A percentile compares a stretch with the other conserved stretches of the same genome.
Conservation (phyloP, 2,888 invertebrate species). For the Cyclophora albipunctata region DNA sequence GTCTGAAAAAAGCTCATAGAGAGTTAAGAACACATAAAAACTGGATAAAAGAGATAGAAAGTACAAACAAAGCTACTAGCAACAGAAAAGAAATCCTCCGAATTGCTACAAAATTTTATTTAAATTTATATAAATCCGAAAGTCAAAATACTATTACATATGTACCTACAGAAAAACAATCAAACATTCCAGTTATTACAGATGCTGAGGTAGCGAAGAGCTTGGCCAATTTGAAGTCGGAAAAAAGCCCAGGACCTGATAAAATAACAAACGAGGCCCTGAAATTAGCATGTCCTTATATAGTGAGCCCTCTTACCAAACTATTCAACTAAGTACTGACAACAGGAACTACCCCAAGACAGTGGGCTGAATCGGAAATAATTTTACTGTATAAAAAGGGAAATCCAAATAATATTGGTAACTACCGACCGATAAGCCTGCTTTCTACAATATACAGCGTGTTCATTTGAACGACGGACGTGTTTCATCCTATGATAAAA, state of each 20-base stretch:
- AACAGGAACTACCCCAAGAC: neutral
- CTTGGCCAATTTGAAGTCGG: slow-evolving; percentile 12
- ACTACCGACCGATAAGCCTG: slow-evolving; percentile 14
- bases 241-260: slow-evolving; percentile 17
- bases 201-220: slow-evolving; percentile 8
- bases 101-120: slow-evolving; percentile 4
- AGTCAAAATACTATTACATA: neutral
- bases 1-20: slow-evolving; percentile 6
- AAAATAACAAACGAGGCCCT: slow-evolving; percentile 16
- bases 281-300: slow-evolving; percentile 9
- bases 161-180: neutral
- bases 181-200: neutral
- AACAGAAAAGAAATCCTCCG: slow-evolving; percentile 7
- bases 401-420: slow-evolving; percentile 8
- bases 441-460: slow-evolving; percentile 5
- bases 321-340: slow-evolving; percentile 8
- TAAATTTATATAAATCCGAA: neutral
- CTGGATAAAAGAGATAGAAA: slow-evolving; percentile 9
- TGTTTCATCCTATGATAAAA: too few relatives aligned
- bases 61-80: slow-evolving; percentile 1
- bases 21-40: slow-evolving; percentile 4
- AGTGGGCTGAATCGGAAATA: slow-evolving; percentile 11
- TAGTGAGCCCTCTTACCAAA: slow-evolving; percentile 3
- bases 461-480: too few relatives aligned
- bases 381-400: slow-evolving; percentile 12